Conservation (phyloP, 1,140 invertebrate genomes). For the Papilio xuthus region DNA sequence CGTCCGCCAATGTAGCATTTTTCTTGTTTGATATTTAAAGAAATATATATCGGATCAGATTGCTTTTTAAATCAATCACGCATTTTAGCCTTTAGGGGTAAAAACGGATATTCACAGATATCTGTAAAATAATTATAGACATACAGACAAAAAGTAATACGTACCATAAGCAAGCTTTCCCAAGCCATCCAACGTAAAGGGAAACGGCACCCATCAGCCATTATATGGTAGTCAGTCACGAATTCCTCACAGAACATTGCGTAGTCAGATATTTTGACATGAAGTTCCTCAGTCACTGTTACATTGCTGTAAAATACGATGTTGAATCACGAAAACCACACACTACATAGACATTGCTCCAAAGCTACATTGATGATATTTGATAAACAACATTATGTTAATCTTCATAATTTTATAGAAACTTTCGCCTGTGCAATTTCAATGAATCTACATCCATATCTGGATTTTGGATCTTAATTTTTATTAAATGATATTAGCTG, state of each 20-base stretch:
- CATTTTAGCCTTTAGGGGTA: background rate
- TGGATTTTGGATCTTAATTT: background rate
- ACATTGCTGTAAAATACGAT: constrained; percentile 87
- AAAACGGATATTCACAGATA: too few species aligned
- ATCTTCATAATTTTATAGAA: background rate
- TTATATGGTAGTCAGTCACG: constrained; percentile 91
- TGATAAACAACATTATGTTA: background rate
- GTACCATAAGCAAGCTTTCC: constrained; percentile 90
- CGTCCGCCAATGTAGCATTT: too few species aligned
- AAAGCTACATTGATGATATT: background rate
- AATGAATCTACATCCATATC: background rate
- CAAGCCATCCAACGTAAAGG: constrained; percentile 95
- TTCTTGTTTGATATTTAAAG: too few species aligned
- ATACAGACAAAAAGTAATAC: constrained; percentile 45
- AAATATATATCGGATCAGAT: too few species aligned
- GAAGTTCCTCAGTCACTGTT: constrained; percentile 89
- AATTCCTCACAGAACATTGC: constrained; percentile 93
- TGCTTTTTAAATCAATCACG: too few species aligned
- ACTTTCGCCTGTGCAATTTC: background rate
- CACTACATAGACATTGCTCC: background rate
- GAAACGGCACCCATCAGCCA: constrained; percentile 90
- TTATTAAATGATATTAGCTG: background rate
- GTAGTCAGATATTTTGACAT: constrained; percentile 94
- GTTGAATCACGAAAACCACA: background rate
- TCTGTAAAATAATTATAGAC: background rate